Percentiles rank a stretch among this genome's conserved stretches.
phyloP scores from a whole-genome alignment of 2,888 invertebrate species.

The Melolontha melolontha region DNA sequence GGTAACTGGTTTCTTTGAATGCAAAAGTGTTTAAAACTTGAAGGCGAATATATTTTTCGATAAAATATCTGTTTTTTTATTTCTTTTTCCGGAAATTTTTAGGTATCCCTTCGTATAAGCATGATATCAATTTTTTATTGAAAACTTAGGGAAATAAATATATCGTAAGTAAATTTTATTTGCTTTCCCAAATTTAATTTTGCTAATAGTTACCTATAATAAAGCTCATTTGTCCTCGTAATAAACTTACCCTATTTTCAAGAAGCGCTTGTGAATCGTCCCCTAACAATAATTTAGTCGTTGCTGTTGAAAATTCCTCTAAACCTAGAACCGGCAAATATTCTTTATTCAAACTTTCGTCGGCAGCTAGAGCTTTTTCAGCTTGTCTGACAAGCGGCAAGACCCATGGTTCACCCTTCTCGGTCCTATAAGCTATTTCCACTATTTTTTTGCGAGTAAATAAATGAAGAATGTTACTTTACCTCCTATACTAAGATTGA shows the following conservation, averaged over 20 bases:
- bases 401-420: conserved; percentile 96
- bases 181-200: too few species aligned
- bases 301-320: conserved; percentile 81
- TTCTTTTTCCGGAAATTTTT: too few species aligned
- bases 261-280: conserved; percentile 77
- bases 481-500: conserved; percentile 96
- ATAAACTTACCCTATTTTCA: conserved; percentile 74
- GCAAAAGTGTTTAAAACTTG: too few species aligned
- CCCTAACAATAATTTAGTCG: conserved; percentile 89
- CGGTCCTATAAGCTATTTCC: conserved; percentile 87
- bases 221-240: too few species aligned
- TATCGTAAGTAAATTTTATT: too few species aligned
- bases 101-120: too few species aligned
- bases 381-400: conserved; percentile 93
- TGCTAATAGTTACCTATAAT: too few species aligned
- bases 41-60: too few species aligned
- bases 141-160: too few species aligned
- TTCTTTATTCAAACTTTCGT: conserved; percentile 91
- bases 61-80: too few species aligned
- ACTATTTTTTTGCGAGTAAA: conserved; percentile 17
- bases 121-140: too few species aligned
- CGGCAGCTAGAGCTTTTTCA: conserved; percentile 85
- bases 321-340: conserved; percentile 93
- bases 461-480: conserved; percentile 48
- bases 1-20: too few species aligned